Base-by-base conservation (phyloP, 1,140 invertebrate genomes). In the Aculops lycopersici region DNA sequence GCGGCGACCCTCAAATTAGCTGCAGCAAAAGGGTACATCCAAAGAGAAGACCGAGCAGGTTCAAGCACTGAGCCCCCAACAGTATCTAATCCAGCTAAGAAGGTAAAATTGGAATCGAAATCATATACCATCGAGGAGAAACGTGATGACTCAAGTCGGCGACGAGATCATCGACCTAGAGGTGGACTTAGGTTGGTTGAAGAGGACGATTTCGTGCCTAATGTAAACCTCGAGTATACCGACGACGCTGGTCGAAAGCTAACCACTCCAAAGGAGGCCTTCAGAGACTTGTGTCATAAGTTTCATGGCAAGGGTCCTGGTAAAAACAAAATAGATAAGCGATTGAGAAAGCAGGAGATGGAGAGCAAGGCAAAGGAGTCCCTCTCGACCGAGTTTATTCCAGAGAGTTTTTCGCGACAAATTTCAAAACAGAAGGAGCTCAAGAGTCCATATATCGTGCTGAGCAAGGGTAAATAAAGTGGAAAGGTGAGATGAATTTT, bases 271-370 rank as follows among this genome's bases (percentile, higher is more conserved):
- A 98, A 98, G 57, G 90, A 97, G 64, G 92, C 92, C 15, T 98
- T 97, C 58, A 51, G 68, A 41, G 61, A 60, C 41, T 39, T 52
- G n/a, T 55, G 51, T 19, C 86, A 95, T 55, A 88, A 92, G 58
- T 98, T 98, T 57, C 92, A 98, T 61, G 92, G 92, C 17, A 97
- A 97, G 64, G 86, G 84, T 15, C 83, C 86, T 5, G 88, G 90
- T 37, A 97, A 97, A 57, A 95, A 92, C 61, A 97, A 98, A 60
- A 69, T 72, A 35, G 92, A 97, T 55, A 98, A 97, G 57, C 65
- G 88, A 51, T 70, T 81, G 58, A 88, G 90, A 55, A 94, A 97
- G 59, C 61, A 70, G 42, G 74, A 88, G 51, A 84, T 94, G 57
- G 80, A 88, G 58, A 73, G 74, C 55, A 56, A 92, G 45, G 84